Evolutionary conservation across 2,888 invertebrate species (phyloP), one percentile per base, ranked within the genome.

Genomic region (Agelastica alni): DNA sequence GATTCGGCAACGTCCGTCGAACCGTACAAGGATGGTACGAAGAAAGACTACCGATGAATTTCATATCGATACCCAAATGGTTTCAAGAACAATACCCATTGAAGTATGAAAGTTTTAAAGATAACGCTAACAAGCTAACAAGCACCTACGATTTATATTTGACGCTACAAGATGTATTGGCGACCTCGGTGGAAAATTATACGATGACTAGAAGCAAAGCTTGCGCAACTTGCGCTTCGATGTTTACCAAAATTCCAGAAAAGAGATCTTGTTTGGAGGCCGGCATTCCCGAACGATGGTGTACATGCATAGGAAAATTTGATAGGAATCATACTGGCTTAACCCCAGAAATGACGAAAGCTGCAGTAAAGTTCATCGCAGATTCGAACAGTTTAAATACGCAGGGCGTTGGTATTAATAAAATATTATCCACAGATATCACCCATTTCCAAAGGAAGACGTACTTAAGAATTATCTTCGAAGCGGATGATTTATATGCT

Each of bases 141-240:
- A 88, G 88, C 14, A 91, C 91, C 0, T 91, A 85, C 65, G 92
- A 93, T 69, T 70, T 92, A 1, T 85, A 88, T 69, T 82, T 87
- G 75, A 91, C 91, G 0, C 73, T 91, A 1, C 78, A 85, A 42
- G 84, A 89, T 58, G 77, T 90, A 32, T 73, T 87, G 4, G 70
- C 74, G 3, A 64, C 84, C 39, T 82, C 85, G 0, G 78, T 79
- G 0, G 64, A 72, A 9, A 66, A 67, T 47, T 66, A 73, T 48
- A 60, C 59, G 2, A 32, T 66, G 1, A 67, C 68, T 31, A 39
- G 54, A n/a, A 80, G 83, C 43, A 70, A 73, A 43, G 83, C 81
- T n/a, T 90, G 89, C 68, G 80, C 83, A 0, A 81, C 78, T 2
- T 90, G 91, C 66, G 81, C 81, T 54, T 86, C 85, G 48, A 66